These are phyloP conservation scores for Nesogale talazaci DNA, from an alignment of 2,113 vertebrate genomes.

Conservation along the genomic window DNA sequence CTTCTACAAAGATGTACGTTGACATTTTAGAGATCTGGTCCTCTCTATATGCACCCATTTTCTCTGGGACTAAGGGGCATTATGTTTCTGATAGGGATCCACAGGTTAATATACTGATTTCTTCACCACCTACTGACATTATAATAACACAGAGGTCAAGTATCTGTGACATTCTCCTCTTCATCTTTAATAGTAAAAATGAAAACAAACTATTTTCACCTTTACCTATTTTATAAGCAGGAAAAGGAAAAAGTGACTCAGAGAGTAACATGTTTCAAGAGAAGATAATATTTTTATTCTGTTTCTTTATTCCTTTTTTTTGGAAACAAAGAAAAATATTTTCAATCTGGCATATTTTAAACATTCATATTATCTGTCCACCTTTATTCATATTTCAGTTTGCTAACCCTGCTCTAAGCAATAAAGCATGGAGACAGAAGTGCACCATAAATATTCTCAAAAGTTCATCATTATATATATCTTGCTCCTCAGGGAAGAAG, in stretches of 20 bases:
- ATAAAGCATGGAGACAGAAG: neutral
- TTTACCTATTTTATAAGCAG: slow-evolving; percentile 38
- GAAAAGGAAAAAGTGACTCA: slow-evolving; percentile 28
- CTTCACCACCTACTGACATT: neutral
- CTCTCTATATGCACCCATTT: neutral
- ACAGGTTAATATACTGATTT: neutral
- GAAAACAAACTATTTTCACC: neutral
- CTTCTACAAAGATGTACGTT: neutral
- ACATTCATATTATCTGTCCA: slow-evolving; percentile 14
- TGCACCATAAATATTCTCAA: slow-evolving; percentile 59
- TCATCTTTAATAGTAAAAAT: neutral
- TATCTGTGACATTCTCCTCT: neutral
- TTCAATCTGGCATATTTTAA: slow-evolving; percentile 42
- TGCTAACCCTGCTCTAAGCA: slow-evolving; percentile 36
- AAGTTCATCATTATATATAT: slow-evolving; percentile 43
- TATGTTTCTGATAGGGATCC: no score
- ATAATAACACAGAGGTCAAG: neutral
- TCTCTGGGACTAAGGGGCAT: no score
- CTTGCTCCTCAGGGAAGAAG: slow-evolving; percentile 57
- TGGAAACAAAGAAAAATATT: slow-evolving; percentile 32
- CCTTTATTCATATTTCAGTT: neutral
- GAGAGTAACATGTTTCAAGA: slow-evolving; percentile 52
- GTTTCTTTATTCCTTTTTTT: no score
- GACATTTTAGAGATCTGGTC: neutral
- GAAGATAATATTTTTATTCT: slow-evolving; percentile 46